Evolutionary conservation across 2,888 invertebrate species (phyloP), one percentile per base, ranked within the genome.

Genomic region (Heteromurus nitidus): DNA sequence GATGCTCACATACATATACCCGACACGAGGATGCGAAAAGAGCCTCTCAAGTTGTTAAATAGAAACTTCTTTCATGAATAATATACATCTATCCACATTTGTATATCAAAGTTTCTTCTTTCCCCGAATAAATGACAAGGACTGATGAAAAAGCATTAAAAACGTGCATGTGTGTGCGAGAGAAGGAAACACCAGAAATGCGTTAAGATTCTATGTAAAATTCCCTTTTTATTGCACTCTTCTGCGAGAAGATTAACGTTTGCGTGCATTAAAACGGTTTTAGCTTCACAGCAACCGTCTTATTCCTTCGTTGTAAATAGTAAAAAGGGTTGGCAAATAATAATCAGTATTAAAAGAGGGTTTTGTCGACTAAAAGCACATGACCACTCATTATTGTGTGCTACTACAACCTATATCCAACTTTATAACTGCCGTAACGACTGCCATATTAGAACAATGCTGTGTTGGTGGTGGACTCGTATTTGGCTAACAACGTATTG

Each of bases 391-490:
- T 65, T 44, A 62, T 58, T 50, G 9, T 50, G 58, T 16, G 5
- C 5, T 3, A 50, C 50, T 50, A 50, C 50, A 50, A 50, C 2
- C 20, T n/a, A n/a, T n/a, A n/a, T 18, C 50, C 20, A 9, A 9
- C n/a, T 50, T 18, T 18, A 18, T 47, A n/a, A 47, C 2, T 3
- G n/a, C 50, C 22, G 18, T 22, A 58, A 58, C 16, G 16, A 62
- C 31, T 13, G 31, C 62, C 62, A 31, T 62, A 62, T 62, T 28
- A 28, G 62, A 62, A n/a, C n/a, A n/a, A 26, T 30, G 13, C 2
- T 31, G 62, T 65, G 65, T 65, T 44, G 65, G 65, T 65, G 65
- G 31, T 62, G 30, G 13, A n/a, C n/a, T n/a, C n/a, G n/a, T n/a
- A n/a, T n/a, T n/a, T n/a, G n/a, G n/a, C n/a, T n/a, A n/a, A n/a